phyloP scores from a whole-genome alignment of 1,140 invertebrate species.

The Laodelphax striatellus region DNA sequence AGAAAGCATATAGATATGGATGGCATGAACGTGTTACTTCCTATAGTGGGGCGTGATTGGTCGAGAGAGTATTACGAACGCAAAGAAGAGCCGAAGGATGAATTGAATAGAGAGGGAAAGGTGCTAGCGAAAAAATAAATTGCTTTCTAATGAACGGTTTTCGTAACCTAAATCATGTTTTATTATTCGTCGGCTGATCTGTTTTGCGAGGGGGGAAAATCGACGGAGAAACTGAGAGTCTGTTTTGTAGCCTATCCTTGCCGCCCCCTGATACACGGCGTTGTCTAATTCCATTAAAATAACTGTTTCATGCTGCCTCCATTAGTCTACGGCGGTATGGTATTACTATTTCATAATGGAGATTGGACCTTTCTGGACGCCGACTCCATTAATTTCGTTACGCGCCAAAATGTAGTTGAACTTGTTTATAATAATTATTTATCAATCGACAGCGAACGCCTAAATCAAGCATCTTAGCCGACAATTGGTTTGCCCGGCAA shows the following conservation, averaged over 20 bases:
- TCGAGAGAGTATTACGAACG: no score
- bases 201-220: no score
- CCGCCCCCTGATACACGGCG: neutral
- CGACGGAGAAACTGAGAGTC: neutral
- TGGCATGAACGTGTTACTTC: no score
- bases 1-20: no score
- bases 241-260: neutral
- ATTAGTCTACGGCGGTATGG: neutral
- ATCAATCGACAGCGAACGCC: no score
- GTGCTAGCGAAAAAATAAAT: slow-evolving; percentile 1
- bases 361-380: neutral
- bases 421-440: neutral
- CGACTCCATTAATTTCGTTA: slow-evolving; percentile 1
- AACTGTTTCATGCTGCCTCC: neutral
- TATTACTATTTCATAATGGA: slow-evolving; percentile 1
- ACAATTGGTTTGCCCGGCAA: no score
- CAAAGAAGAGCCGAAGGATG: no score
- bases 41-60: no score
- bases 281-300: neutral
- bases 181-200: slow-evolving; percentile 1
- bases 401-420: neutral
- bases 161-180: slow-evolving; percentile 2
- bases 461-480: no score
- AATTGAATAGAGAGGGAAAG: no score
- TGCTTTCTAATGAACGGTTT: slow-evolving; percentile 3